Percentiles rank a stretch among this genome's conserved stretches.
Evolutionary conservation across 2,888 invertebrate genomes (phyloP).

Genomic region (Scaptomyza polygonia): DNA sequence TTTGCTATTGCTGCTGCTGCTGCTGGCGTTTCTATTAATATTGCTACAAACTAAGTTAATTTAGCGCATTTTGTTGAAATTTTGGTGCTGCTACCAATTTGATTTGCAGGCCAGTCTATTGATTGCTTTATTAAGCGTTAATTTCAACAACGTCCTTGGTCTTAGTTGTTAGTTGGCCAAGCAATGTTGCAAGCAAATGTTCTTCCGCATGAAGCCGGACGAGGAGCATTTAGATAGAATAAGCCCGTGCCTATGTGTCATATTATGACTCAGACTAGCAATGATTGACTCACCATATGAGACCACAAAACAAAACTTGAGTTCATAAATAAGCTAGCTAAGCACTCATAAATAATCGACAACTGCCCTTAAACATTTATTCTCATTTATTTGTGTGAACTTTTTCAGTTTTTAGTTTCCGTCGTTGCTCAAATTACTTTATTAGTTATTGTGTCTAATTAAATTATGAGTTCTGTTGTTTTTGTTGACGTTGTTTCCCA

Average conservation of each 20-base stretch:
- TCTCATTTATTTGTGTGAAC: neutral
- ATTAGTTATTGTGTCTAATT: conserved; percentile 54
- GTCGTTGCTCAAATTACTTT: conserved; percentile 24
- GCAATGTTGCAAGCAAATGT: conserved; percentile 34
- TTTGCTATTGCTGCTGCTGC: conserved; percentile 18
- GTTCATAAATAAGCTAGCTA: neutral
- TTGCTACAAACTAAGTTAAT: conserved; percentile 71
- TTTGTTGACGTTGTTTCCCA: conserved; percentile 56
- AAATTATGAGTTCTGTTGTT: conserved; percentile 63
- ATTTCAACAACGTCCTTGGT: conserved; percentile 72
- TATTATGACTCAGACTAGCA: conserved; percentile 35
- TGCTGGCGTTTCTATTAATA: conserved; percentile 14
- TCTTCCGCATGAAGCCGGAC: conserved; percentile 59
- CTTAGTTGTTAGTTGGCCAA: conserved; percentile 27
- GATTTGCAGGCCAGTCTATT: conserved; percentile 70
- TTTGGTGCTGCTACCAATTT: conserved; percentile 72
- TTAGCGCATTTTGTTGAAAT: conserved; percentile 75
- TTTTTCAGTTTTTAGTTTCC: conserved; percentile 35
- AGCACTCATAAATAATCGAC: conserved; percentile 1
- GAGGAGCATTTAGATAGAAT: conserved; percentile 12
- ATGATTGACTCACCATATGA: conserved; percentile 10
- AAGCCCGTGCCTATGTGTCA: conserved; percentile 32
- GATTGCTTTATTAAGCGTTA: conserved; percentile 80
- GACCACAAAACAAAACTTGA: neutral
- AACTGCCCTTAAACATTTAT: neutral